Percentiles rank a stretch among this genome's conserved stretches.
Conservation (phyloP, 2,797 vertebrate genomes). For the Geotrypetes seraphini region DNA sequence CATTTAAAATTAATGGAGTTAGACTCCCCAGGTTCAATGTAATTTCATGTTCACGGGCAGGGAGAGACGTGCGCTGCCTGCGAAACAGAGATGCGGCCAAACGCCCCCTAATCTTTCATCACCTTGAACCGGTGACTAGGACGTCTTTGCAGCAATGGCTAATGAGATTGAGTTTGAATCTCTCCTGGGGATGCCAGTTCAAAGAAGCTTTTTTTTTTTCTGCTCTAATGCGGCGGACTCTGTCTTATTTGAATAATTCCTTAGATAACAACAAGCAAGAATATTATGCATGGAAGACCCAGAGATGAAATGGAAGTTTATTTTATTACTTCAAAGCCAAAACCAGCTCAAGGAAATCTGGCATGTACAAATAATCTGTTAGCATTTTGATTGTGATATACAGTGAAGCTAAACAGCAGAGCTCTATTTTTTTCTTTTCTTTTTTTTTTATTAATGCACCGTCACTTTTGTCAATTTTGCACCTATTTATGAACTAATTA, state of each 20-base stretch:
- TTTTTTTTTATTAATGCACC: constrained; percentile 42
- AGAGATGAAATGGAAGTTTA: constrained; percentile 82
- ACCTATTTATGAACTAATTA: constrained; percentile 50
- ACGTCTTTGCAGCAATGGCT: constrained; percentile 85
- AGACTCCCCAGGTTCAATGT: constrained; percentile 99
- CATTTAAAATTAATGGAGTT: constrained; percentile 99
- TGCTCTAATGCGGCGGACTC: constrained; percentile 58
- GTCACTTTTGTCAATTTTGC: constrained; percentile 37
- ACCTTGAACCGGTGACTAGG: constrained; percentile 98
- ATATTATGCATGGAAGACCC: constrained; percentile 74
- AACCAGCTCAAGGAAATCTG: constrained; percentile 64
- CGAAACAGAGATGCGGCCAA: constrained; percentile 87
- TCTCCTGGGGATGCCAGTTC: constrained; percentile 69
- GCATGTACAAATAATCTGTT: constrained; percentile 60
- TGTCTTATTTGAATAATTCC: constrained; percentile 80
- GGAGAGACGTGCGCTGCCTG: constrained; percentile 77
- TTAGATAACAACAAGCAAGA: constrained; percentile 75
- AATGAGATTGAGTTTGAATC: constrained; percentile 92
- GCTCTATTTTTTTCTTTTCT: constrained; percentile 45
- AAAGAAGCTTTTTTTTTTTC: constrained; percentile 69
- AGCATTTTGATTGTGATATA: constrained; percentile 48
- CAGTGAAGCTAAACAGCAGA: constrained; percentile 38
- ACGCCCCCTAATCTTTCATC: constrained; percentile 97
- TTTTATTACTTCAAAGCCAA: constrained; percentile 81
- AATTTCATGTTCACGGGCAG: constrained; percentile 96